Evolutionary conservation across 2,888 invertebrate genomes (phyloP).

Genomic region (Hypsopygia costalis): DNA sequence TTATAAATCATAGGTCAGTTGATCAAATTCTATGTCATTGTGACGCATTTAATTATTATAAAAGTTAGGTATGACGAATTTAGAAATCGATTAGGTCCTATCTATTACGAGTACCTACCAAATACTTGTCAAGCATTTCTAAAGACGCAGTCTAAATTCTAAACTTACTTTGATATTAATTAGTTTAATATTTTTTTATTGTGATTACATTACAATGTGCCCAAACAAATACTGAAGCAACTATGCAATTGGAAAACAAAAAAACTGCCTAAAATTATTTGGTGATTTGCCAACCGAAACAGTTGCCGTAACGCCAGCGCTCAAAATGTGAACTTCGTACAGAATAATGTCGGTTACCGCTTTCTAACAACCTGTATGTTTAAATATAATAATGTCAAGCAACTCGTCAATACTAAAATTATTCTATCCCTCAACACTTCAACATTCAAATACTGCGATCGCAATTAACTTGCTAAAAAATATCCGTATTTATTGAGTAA

Average conservation of each 20-base stretch:
- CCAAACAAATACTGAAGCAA: slow-evolving; percentile 5
- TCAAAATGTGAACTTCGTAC: slow-evolving; percentile 8
- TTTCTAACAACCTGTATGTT: slow-evolving; percentile 1
- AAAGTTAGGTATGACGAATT: neutral
- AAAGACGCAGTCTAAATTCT: no score
- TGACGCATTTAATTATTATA: neutral
- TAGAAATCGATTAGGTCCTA: neutral
- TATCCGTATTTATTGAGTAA: slow-evolving; percentile 22
- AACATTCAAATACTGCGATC: slow-evolving; percentile 3
- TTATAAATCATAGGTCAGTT: no score
- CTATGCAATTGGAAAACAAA: slow-evolving; percentile 6
- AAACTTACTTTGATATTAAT: neutral
- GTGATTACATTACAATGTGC: neutral
- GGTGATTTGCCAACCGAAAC: slow-evolving; percentile 20
- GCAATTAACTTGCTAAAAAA: slow-evolving; percentile 24
- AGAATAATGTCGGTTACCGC: slow-evolving; percentile 6
- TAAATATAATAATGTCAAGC: slow-evolving; percentile 1
- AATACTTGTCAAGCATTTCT: no score
- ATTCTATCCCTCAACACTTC: slow-evolving; percentile 24
- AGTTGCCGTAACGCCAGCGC: slow-evolving; percentile 13
- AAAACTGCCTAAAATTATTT: slow-evolving; percentile 14
- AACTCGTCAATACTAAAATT: neutral
- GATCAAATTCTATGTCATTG: no score
- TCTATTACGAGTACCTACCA: neutral
- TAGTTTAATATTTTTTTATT: neutral